phyloP scores from a whole-genome alignment of 2,113 vertebrate species.

The Gopherus evgoodei region DNA sequence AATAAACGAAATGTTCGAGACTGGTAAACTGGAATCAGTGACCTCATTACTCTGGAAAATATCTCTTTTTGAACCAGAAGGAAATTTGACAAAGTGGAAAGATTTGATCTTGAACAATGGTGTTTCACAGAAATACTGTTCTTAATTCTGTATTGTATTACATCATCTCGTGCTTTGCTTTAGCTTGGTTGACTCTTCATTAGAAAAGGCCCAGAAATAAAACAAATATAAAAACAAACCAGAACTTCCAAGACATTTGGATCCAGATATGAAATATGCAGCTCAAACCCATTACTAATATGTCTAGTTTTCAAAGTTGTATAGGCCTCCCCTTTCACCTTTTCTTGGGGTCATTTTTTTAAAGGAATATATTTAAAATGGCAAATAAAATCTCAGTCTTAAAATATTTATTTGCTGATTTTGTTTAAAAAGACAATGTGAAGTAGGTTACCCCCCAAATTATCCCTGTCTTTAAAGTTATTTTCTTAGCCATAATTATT shows the following conservation, averaged over 20 bases:
- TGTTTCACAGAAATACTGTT: constrained; percentile 61
- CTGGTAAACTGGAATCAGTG: constrained; percentile 58
- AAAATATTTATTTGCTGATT: constrained; percentile 34
- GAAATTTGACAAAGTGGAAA: constrained; percentile 65
- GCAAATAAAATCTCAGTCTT: constrained; percentile 35
- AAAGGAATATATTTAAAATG: constrained; percentile 23
- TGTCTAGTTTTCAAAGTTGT: constrained; percentile 28
- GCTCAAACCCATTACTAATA: constrained; percentile 55
- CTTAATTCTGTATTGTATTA: constrained; percentile 66
- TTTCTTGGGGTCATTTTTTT: background rate
- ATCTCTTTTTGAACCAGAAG: constrained; percentile 66
- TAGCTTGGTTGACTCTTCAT: constrained; percentile 65
- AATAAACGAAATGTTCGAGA: constrained; percentile 70
- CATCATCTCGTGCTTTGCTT: constrained; percentile 67
- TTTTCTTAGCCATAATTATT: background rate
- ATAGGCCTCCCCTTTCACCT: background rate
- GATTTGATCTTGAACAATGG: constrained; percentile 50
- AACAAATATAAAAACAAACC: constrained; percentile 71
- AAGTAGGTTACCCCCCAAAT: background rate
- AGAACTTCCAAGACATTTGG: constrained; percentile 60
- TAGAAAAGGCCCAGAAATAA: constrained; percentile 69
- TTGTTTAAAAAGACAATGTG: background rate
- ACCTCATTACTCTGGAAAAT: constrained; percentile 73
- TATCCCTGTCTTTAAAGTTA: background rate
- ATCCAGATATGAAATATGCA: background rate